Conservation (phyloP, 2,797 vertebrate species). For the Hephaestus fuliginosus region DNA sequence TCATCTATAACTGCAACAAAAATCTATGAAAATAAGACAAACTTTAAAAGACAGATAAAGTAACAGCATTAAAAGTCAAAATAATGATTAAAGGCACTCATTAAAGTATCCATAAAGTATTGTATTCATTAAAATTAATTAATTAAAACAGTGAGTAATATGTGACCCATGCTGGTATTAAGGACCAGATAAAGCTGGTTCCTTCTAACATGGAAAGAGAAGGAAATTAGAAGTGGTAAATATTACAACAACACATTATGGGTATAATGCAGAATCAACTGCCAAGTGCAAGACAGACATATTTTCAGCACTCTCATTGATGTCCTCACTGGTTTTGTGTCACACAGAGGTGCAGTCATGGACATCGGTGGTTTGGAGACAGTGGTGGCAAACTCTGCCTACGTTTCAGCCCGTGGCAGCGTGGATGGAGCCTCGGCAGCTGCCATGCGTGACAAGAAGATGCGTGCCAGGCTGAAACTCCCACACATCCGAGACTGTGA, state of each 20-base stretch:
- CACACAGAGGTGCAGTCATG: constrained; percentile 74
- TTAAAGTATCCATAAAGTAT: no score
- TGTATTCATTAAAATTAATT: no score
- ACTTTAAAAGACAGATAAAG: no score
- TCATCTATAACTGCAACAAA: no score
- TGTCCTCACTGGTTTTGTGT: constrained; percentile 21
- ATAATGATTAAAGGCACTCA: no score
- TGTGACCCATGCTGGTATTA: background rate
- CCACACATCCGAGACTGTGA: constrained; percentile 85
- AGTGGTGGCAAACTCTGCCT: constrained; percentile 88
- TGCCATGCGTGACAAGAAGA: constrained; percentile 85
- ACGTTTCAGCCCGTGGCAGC: constrained; percentile 84
- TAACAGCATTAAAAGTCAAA: no score
- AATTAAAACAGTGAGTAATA: no score
- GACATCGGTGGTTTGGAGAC: constrained; percentile 87
- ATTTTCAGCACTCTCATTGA: background rate
- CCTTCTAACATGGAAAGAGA: background rate
- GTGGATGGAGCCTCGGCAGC: constrained; percentile 73
- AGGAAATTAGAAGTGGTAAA: background rate
- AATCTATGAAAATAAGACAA: background rate
- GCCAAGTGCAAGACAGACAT: background rate
- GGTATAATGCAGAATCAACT: background rate
- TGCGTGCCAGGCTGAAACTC: constrained; percentile 82
- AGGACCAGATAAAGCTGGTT: background rate
- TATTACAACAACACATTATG: background rate